Base-by-base conservation (phyloP, 2,888 invertebrate species). In the Apomyelois bistriatella region DNA sequence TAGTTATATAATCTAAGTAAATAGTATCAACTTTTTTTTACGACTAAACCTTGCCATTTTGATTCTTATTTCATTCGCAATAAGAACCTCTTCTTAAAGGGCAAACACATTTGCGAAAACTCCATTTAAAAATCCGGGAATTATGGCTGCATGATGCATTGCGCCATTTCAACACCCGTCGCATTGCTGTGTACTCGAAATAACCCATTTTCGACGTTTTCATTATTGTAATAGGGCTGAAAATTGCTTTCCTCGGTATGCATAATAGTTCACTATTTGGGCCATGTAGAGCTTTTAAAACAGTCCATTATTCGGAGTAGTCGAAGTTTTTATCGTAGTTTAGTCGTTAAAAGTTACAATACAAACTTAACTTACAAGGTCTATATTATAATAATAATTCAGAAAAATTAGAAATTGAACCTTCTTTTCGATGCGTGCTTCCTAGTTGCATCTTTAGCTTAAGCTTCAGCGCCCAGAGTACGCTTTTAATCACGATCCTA, bases 61-160 rank as follows among this genome's bases (percentile, higher is more conserved):
- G 22, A 13, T 7, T 10, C 52, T 43, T 52, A 43, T 13, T 8
- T 7, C 51, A 3, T 13, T 37, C 10, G 36, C 22, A 43, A 41
- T 35, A 52, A 52, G 52, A 15, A 13, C 12, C 9, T 36, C 9
- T 4, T 36, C 9, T 4, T 28, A 28, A 43, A 17, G 36, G 35
- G 17, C 42, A 36, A 51, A 46, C 54, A 51, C 46, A 37, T 48
- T 49, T 47, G 17, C 43, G 47, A 55, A 58, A 41, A 41, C 13
- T 46, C 48, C 48, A 53, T 61, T 58, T 58, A 62, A 54, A 58
- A 60, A 56, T 53, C 57, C 54, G 32, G 42, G 52, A 56, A 59
- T 56, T 57, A 58, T 53, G 49, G 30, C 57, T 17, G 53, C 57
- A 52, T 69, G 72, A 69, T 68, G 73, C 73, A 72, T 61, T 72